Evolutionary conservation across 2,888 invertebrate genomes (phyloP), one percentile per base, ranked within the genome.

Genomic region (Marronus borbonicus): DNA sequence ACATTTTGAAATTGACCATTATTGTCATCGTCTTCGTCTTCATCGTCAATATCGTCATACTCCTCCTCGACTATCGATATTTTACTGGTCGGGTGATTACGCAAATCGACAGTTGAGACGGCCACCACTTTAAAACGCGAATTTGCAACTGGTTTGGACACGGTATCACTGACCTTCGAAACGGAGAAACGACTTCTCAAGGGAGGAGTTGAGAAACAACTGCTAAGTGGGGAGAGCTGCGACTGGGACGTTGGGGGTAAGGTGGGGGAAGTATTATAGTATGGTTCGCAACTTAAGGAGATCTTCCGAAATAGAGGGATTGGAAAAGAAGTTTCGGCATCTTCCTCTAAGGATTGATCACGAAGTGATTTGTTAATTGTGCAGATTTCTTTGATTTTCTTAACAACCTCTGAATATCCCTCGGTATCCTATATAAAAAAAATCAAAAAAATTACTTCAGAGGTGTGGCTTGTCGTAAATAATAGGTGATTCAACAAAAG

Each of bases 211-310:
- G 68, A 68, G 20, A 68, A 49, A 49, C 68, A 68, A 10, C 20
- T 55, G 39, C 72, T 70, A n/a, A 70, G 62, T 1, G 77, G 44
- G 14, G 74, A 49, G 14, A 50, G 31, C 28, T 58, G 58, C 0
- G 86, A 84, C 50, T 84, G 83, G 49, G 84, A 79, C 12, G 68
- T 49, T 31, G 52, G 3, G 7, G 86, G 83, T 39, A 84, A 82
- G 66, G 83, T 49, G 7, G 78, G 72, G 39, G 81, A 82, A 17
- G 81, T 76, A 2, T 80, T 77, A 79, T 83, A 85, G n/a, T 82
- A 80, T 12, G 85, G 86, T 79, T 88, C 87, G 77, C 88, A 88
- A 79, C 84, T 87, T 31, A 88, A 79, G 10, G 87, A 88, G 62
- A 87, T 84, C 79, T 87, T 87, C 24, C 87, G 82, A 3, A 85